Base-by-base conservation (phyloP, 2,797 vertebrate genomes). In the Spinibarbus caldwelli region DNA sequence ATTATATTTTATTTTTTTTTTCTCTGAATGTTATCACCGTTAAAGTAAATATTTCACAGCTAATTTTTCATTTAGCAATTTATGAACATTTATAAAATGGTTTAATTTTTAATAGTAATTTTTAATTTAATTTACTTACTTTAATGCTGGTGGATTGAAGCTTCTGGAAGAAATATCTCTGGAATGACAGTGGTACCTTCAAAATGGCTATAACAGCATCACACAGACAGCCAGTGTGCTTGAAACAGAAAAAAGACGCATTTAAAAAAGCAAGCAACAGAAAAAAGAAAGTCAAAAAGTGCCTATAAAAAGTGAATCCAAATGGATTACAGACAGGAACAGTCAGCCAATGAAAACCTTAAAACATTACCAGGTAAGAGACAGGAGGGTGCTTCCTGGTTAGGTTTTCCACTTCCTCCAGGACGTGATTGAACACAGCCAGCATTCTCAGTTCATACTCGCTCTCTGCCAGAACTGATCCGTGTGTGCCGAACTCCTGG, bases 161-260 rank as follows among this genome's bases (percentile, higher is more conserved):
- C 91, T 99, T 99, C 88, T 99, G 98, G 93, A 99, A 99, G 86
- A 99, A 99, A 89, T 99, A 98, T 86, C 98, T 97, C 93, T 99
- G 97, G 92, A 99, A 97, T 1, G 98, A 99, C 87, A 99, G 95
- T 0, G 98, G 98, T 8, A 99, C 98, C 91, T 98, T 99, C 90
- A 99, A 93, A 93, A 99, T 89, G 10, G 97, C 96, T 88, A 99
- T 97, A 90, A 98, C 97, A 57, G 98, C 96, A n/a, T 96, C 96
- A 92, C 97, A 98, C 43, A 99, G 96, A 90, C 98, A 99, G 31
- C 96, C 94, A 62, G 98, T 99, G 78, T 99, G 98, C 98, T 99
- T 92, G 6, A 90, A 57, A 41, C 52, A 26, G 76, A 21, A 72
- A 17, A 80, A 34, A 81, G 5, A 34, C 0, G 59, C 2, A 15